These are phyloP conservation scores for Periophthalmodon schlosseri DNA, from an alignment of 2,113 vertebrate genomes.

Conservation along the genomic window DNA sequence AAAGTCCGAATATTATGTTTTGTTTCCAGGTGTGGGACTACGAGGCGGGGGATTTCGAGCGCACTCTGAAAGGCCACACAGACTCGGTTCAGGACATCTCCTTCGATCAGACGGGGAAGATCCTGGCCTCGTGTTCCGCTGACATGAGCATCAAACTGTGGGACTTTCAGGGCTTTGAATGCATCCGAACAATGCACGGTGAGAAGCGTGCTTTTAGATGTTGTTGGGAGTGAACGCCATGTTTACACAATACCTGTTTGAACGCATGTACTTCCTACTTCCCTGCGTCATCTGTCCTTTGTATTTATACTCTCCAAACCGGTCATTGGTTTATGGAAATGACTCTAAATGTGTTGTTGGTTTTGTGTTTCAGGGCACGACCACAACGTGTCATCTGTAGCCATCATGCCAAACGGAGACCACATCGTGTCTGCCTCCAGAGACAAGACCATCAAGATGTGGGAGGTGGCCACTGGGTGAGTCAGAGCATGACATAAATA, in stretches of 20 bases:
- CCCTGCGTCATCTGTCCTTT: background rate
- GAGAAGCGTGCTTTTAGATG: constrained; percentile 39
- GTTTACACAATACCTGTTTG: background rate
- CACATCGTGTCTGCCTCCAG: constrained; percentile 99
- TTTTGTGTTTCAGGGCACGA: constrained; percentile 85
- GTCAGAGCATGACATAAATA: constrained; percentile 41
- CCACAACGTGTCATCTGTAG: constrained; percentile 99
- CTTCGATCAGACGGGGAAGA: constrained; percentile 96
- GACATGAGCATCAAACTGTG: constrained; percentile 99
- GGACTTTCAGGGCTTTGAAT: constrained; percentile 99
- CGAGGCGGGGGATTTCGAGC: constrained; percentile 97
- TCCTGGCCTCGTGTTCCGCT: constrained; percentile 98
- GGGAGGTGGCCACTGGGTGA: constrained; percentile 99
- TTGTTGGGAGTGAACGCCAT: background rate
- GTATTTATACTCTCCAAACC: background rate
- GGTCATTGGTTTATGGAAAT: background rate
- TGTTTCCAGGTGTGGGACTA: constrained; percentile 94
- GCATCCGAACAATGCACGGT: constrained; percentile 99
- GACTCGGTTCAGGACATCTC: constrained; percentile 99
- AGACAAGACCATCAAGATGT: constrained; percentile 99
- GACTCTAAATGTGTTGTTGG: background rate
- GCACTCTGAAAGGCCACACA: constrained; percentile 98
- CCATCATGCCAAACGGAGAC: constrained; percentile 99
- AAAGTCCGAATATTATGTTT: background rate
- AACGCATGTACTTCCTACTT: background rate